Base-by-base conservation (phyloP, 2,113 vertebrate species). In the Vimba vimba region DNA sequence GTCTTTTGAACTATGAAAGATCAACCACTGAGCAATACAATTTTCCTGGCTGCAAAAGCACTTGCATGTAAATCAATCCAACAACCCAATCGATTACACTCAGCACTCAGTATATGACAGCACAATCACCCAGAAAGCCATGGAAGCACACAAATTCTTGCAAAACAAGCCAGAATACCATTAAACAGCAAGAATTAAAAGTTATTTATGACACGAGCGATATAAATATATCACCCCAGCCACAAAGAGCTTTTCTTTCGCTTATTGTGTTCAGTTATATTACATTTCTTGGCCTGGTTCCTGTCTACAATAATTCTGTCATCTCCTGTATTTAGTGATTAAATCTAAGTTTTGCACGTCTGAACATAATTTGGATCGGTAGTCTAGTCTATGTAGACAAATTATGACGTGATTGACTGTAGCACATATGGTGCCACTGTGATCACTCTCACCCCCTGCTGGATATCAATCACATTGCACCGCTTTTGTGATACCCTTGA, bases 381-480 rank as follows among this genome's bases (percentile, higher is more conserved):
- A 57, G 62, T 68, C 17, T n/a, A 25, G 39, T 47, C 36, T 71
- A n/a, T 71, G 55, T 23, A n/a, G 39, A 10, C 5, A 25, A 23
- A 27, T 33, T 82, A 23, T 27, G 36, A 71, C 30, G 76, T 78
- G 75, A 71, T 50, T 79, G 76, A 50, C 25, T 85, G 47, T 79
- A 33, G 47, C 62, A 57, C 60, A 36, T 55, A 57, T 66, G 33
- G 19, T 73, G 64, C 66, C 77, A 73, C 52, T 21, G 33, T 88
- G 89, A 85, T 57, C 68, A 84, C 79, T 79, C 27, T 86, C 86
- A 43, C 86, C 83, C 82, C 86, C 85, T 87, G 77, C 87, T 92
- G 91, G 91, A 50, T 69, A 73, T 60, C 55, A 88, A 33, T 86
- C 69, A 82, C 82, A 86, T 80, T 88, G 86, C 89, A 89, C 79